Conservation (phyloP, 23 tunicate genomes). For the Ciona savignyi region DNA sequence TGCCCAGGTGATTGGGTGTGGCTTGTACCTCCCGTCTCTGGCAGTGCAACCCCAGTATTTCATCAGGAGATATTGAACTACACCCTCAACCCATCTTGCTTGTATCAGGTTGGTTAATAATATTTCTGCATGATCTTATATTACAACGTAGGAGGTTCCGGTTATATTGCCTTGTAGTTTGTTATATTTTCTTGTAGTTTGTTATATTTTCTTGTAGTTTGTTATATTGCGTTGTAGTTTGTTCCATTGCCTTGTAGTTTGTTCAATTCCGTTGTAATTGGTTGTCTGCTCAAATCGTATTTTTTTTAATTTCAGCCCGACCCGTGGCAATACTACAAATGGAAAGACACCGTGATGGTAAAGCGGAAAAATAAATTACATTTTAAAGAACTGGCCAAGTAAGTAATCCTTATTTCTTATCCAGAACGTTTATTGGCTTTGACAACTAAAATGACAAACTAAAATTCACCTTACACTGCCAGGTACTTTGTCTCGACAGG, state of each 20-base stretch:
- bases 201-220: no score
- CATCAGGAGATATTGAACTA: slow-evolving; percentile 88
- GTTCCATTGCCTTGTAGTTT: no score
- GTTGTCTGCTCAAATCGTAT: no score
- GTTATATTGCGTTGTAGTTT: no score
- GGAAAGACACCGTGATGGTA: slow-evolving; percentile 21
- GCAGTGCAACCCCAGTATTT: slow-evolving; percentile 74
- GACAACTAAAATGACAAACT: no score
- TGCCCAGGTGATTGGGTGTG: slow-evolving; percentile 95
- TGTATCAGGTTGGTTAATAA: slow-evolving; percentile 57
- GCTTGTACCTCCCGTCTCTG: slow-evolving; percentile 85
- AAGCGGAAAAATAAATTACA: slow-evolving; percentile 33
- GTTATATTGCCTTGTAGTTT: no score
- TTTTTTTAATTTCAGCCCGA: slow-evolving; percentile 83
- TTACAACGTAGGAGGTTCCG: no score
- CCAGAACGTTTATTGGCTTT: neutral
- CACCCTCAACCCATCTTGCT: slow-evolving; percentile 61
- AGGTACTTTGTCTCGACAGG: no score
- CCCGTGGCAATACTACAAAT: slow-evolving; percentile 70
- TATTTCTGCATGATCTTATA: no score
- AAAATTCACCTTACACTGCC: no score
- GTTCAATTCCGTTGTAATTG: no score
- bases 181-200: no score
- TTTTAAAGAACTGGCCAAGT: slow-evolving; percentile 82
- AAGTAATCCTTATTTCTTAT: neutral